Base-by-base conservation (phyloP, 2,113 vertebrate genomes). In the Alaudala cheleensis region DNA sequence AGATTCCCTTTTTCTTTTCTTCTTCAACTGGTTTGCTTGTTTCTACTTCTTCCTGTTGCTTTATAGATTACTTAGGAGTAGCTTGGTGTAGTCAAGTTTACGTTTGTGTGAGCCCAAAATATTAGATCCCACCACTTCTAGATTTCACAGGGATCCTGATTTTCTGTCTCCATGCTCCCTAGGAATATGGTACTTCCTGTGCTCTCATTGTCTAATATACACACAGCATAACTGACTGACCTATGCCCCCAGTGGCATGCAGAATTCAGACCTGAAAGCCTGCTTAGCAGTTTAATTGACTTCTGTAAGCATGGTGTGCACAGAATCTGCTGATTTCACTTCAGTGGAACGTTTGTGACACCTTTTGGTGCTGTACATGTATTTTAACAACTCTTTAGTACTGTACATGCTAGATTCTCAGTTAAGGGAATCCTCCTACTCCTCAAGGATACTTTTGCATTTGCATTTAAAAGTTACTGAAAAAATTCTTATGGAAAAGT, bases 401-500 rank as follows among this genome's bases (percentile, higher is more conserved):
- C 3, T 4, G 6, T 29, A 77, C 49, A 51, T 56, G 28, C 24
- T 70, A 49, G 21, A 87, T 87, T 84, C 7, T 74, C 37, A 50
- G 34, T 74, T 90, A 78, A 85, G 34, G 44, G 51, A 90, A 61
- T 61, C 10, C 33, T 91, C 37, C 19, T 81, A 45, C 25, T 84
- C 78, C 73, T 90, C 78, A 74, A 66, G 70, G 70, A 81, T 31
- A 5, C 10, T 40, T 81, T 61, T 81, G 11, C 26, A 70, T 93
- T 89, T 87, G 42, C 81, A 89, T 93, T 92, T 93, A 58, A 92
- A 93, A 87, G 61, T 62, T 90, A 37, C 60, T 81, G 73, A 78
- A 90, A 58, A 78, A 93, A 87, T 78, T 90, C 29, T 5, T 37
- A 66, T 29, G 23, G 34, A 70, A 62, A 87, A 87, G 81, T 84